Base-by-base conservation (phyloP, 2,888 invertebrate genomes). In the Steinernema hermaphroditum region DNA sequence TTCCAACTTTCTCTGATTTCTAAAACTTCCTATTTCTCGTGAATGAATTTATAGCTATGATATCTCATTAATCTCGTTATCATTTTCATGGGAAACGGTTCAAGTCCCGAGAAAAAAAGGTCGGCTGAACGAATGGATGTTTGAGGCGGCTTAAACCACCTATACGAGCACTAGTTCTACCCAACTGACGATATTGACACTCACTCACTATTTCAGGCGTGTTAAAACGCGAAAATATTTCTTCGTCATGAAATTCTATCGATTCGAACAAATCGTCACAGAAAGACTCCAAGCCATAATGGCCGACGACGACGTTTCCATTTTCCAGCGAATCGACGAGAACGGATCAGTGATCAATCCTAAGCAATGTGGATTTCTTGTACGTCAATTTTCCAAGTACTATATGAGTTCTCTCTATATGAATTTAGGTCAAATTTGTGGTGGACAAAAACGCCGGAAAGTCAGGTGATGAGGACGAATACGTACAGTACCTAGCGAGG, bases 171-270 rank as follows among this genome's bases (percentile, higher is more conserved):
- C 37, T 37, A 37, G 37, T n/a, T n/a, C n/a, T n/a, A n/a, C n/a
- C n/a, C n/a, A n/a, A n/a, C n/a, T n/a, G n/a, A n/a, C n/a, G n/a
- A n/a, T n/a, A n/a, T n/a, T n/a, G n/a, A n/a, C n/a, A n/a, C n/a
- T n/a, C n/a, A n/a, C n/a, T n/a, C n/a, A n/a, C n/a, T n/a, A n/a
- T 34, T 19, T 27, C 27, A 54, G 19, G 4, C 50, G 29, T 22
- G 32, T 71, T 6, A 74, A 74, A 6, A 81, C 83, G 2, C 85
- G 86, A 19, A 32, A 46, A 4, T 84, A 89, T 9, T 89, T 88
- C 83, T 89, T 89, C 83, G 88, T 89, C 0, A 87, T 89, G 80
- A 88, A 89, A 78, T 89, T 89, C 81, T 89, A 89, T 82, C 85
- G 89, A 22, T 89, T 88, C 78, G 87, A 88, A 2, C 86, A 87